These are phyloP conservation scores for Myxocyprinus asiaticus DNA, from an alignment of 2,113 vertebrate species.

Conservation along the genomic window DNA sequence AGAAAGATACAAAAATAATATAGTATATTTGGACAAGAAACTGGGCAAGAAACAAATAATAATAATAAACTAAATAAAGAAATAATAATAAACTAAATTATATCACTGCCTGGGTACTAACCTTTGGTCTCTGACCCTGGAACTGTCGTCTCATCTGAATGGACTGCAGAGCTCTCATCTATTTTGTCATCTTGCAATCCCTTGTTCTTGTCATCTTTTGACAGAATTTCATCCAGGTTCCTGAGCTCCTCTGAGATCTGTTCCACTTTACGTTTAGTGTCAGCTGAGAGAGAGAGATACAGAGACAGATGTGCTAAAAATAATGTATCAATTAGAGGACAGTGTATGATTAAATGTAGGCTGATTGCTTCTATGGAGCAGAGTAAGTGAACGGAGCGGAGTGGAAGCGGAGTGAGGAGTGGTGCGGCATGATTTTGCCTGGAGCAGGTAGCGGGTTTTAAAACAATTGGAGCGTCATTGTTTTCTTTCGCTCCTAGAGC, in stretches of 20 bases:
- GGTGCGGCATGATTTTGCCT: too few relatives aligned
- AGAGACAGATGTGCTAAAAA: constrained; percentile 26
- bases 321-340: constrained; percentile 16
- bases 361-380: background rate
- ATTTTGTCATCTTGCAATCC: constrained; percentile 57
- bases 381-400: too few relatives aligned
- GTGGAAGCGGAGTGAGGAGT: too few relatives aligned
- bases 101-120: constrained; percentile 32
- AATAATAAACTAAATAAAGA: too few relatives aligned
- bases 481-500: too few relatives aligned
- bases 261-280: constrained; percentile 87
- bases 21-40: too few relatives aligned
- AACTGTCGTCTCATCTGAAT: constrained; percentile 24
- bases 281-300: constrained; percentile 63
- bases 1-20: too few relatives aligned
- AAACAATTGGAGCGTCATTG: too few relatives aligned
- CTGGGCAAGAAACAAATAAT: too few relatives aligned
- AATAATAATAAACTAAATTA: too few relatives aligned
- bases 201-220: constrained; percentile 66
- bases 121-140: constrained; percentile 50
- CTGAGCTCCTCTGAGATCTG: constrained; percentile 84
- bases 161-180: constrained; percentile 47
- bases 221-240: constrained; percentile 79
- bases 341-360: background rate
- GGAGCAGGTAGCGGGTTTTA: too few relatives aligned